Evolutionary conservation across 1,140 invertebrate genomes (phyloP), one percentile per base, ranked within the genome.

Genomic region (Vanessa tameamea): DNA sequence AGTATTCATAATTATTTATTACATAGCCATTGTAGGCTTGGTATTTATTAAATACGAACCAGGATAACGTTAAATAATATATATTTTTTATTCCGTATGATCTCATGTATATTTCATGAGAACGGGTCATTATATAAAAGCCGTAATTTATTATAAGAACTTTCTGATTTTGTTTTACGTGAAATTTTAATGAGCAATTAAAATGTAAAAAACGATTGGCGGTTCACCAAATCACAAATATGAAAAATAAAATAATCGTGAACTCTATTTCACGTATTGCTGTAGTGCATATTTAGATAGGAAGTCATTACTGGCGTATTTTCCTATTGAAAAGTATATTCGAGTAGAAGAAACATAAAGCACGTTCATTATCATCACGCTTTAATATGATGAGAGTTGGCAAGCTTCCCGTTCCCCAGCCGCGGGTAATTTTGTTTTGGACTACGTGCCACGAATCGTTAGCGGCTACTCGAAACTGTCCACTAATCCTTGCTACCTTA

Each of bases 351-450:
- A 71, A 69, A 55, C 16, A 65, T 63, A 72, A 65, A 82, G 64
- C 76, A 81, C 82, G 78, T 87, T 90, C 80, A 87, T 89, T 87
- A 90, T 87, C 78, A 87, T 84, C 78, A 80, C 76, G 81, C 75
- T 79, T 84, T 90, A 89, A 87, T 87, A 89, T 86, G 86, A 88
- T 85, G 87, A 84, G 80, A 87, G 86, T 87, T 90, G 87, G 88
- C 87, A 82, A 76, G 77, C 80, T 83, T 88, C 86, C 86, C 81
- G 80, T 68, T 86, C 75, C 79, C 77, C 79, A 75, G 76, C 81
- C 78, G 82, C 68, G 75, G 79, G 80, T 88, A 87, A 87, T 89
- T 87, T 83, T 87, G 86, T 89, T 90, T 84, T 86, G 79, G 79
- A 73, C 79, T 85, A 86, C 85, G 86, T 89, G 87, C 81, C 72